Conservation (phyloP, 2,797 vertebrate species). For the Acanthurus lineatus region DNA sequence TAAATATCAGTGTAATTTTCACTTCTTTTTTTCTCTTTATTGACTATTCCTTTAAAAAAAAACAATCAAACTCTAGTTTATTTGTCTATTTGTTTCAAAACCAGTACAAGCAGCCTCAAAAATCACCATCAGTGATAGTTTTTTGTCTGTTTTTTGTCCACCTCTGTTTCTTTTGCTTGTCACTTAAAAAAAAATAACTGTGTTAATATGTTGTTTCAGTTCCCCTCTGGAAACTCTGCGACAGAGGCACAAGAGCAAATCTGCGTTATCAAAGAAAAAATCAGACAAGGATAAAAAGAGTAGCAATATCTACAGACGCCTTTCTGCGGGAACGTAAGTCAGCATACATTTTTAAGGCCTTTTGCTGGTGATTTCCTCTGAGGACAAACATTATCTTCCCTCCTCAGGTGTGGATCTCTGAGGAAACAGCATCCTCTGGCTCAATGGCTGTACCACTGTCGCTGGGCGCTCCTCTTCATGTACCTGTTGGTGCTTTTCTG, state of each 20-base stretch:
- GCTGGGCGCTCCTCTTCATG: constrained; percentile 64
- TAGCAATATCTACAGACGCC: background rate
- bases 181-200: background rate
- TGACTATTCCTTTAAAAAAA: no score
- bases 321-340: constrained; percentile 62
- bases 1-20: background rate
- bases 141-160: background rate
- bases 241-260: constrained; percentile 73
- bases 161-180: no score
- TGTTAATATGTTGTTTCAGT: constrained; percentile 45
- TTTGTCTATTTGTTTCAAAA: no score
- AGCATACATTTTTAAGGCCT: background rate
- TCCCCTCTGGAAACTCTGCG: constrained; percentile 43
- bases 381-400: constrained; percentile 20
- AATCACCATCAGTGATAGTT: no score
- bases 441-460: constrained; percentile 66
- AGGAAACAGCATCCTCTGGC: constrained; percentile 58
- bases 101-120: no score
- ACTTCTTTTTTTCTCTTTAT: no score
- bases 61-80: no score
- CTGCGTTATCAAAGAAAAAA: constrained; percentile 62
- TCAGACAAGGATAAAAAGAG: constrained; percentile 68
- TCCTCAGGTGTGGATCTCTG: constrained; percentile 59
- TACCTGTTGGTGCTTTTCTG: constrained; percentile 72
- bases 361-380: background rate